These are phyloP conservation scores for Drosophila limbata DNA, from an alignment of 2,888 invertebrate species.

Conservation along the genomic window DNA sequence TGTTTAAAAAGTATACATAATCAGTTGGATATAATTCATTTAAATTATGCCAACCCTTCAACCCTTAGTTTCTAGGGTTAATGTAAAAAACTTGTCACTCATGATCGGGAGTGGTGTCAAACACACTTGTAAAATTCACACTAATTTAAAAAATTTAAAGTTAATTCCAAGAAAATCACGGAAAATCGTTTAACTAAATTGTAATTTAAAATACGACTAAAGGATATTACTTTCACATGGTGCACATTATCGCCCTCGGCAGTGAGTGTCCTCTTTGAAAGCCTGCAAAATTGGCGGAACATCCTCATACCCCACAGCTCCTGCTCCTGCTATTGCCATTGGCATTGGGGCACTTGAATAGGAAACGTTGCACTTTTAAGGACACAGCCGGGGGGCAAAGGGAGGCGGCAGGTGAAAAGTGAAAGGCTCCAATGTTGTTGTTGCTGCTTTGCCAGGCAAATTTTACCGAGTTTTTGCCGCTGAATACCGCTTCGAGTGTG, in stretches of 20 bases:
- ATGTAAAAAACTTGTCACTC: background rate
- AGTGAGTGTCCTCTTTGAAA: slow-evolving; percentile 30
- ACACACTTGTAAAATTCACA: background rate
- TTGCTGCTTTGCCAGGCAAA: slow-evolving; percentile 49
- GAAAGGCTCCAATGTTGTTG: slow-evolving; percentile 65
- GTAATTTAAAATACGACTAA: slow-evolving; percentile 2
- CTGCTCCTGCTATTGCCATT: background rate
- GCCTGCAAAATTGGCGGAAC: slow-evolving; percentile 61
- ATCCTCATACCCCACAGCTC: slow-evolving; percentile 8
- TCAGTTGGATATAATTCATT: slow-evolving; percentile 2
- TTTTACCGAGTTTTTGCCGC: slow-evolving; percentile 65
- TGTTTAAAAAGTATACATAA: slow-evolving; percentile 38
- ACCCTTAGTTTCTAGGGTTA: background rate
- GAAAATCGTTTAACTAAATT: background rate
- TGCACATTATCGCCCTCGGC: slow-evolving; percentile 18
- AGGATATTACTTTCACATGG: slow-evolving; percentile 8
- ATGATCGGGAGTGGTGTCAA: background rate
- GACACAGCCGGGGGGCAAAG: slow-evolving; percentile 5
- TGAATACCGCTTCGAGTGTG: slow-evolving; percentile 51
- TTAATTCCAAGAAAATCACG: background rate
- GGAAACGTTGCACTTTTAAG: slow-evolving; percentile 72
- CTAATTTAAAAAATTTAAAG: background rate
- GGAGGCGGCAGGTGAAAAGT: slow-evolving; percentile 63
- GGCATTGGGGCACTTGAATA: slow-evolving; percentile 54
- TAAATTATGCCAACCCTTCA: background rate